phyloP scores from a whole-genome alignment of 2,888 invertebrate genomes.

The Phaedon cochleariae region DNA sequence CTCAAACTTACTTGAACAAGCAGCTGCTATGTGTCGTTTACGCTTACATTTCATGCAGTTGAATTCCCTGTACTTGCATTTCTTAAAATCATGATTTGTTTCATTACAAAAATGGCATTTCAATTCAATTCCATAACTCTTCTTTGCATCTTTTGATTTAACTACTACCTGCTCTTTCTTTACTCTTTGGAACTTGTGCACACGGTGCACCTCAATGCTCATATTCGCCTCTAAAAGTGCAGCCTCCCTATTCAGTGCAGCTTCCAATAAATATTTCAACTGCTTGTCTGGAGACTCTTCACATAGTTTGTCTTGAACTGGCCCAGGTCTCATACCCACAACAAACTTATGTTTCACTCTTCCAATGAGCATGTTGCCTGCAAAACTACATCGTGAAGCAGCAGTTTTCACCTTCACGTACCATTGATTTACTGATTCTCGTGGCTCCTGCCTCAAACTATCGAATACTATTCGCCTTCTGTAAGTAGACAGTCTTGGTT shows the following conservation, averaged over 20 bases:
- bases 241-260: too few relatives aligned
- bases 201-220: not conserved
- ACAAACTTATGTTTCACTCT: conserved; percentile 24
- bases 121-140: conserved; percentile 1
- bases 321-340: conserved; percentile 4
- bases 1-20: not conserved
- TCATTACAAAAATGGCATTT: conserved; percentile 14
- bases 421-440: conserved; percentile 21
- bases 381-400: conserved; percentile 19
- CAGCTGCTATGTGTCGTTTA: conserved; percentile 4
- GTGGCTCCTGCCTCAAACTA: not conserved
- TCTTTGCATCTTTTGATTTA: conserved; percentile 2
- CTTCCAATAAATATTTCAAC: not conserved
- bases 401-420: conserved; percentile 20
- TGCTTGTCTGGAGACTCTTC: not conserved
- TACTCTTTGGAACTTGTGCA: not conserved
- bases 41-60: conserved; percentile 7
- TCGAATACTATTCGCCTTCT: conserved; percentile 11
- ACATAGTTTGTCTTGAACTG: not conserved
- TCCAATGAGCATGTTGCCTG: not conserved
- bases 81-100: conserved; percentile 14
- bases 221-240: not conserved
- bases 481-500: conserved; percentile 10
- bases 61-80: conserved; percentile 15
- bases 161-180: not conserved